Base-by-base conservation (phyloP, 2,888 invertebrate genomes). In the Dicranocentrus wangi region DNA sequence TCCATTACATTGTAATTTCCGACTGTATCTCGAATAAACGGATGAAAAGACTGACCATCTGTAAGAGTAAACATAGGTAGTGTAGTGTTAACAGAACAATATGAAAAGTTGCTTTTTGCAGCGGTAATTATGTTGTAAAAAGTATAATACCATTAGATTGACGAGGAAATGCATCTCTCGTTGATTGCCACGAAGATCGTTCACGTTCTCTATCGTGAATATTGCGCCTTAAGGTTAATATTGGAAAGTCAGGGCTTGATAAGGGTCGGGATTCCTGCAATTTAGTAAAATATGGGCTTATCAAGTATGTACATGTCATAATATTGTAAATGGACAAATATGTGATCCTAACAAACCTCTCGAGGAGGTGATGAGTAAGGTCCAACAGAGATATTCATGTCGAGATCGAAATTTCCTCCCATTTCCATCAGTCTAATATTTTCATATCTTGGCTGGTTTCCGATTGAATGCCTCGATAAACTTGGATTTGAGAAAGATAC, bases 231-330 rank as follows among this genome's bases (percentile, higher is more conserved):
- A 82, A 23, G 13, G 25, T 27, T 42, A 82, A 63, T n/a, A 82
- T 78, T 1, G 82, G 82, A 47, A 82, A 82, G 53, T 82, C 82
- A 10, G 78, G 71, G 27, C 61, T 82, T n/a, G 71, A 13, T 21
- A 81, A 58, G 1, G 75, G 81, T 21, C 73, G 28, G 0, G 65
- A 32, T 1, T 17, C 17, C 72, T 72, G 19, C 17, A 15, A 23
- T n/a, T n/a, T n/a, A n/a, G n/a, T n/a, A n/a, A n/a, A n/a, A n/a
- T n/a, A n/a, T n/a, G n/a, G n/a, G n/a, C n/a, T n/a, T n/a, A n/a
- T n/a, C n/a, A n/a, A n/a, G n/a, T n/a, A n/a, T n/a, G n/a, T n/a
- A n/a, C n/a, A n/a, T n/a, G n/a, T n/a, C n/a, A n/a, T n/a, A n/a
- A n/a, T n/a, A n/a, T n/a, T n/a, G n/a, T n/a, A n/a, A n/a, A n/a